Evolutionary conservation across 2,113 vertebrate genomes (phyloP).

Genomic region (Clarias gariepinus): DNA sequence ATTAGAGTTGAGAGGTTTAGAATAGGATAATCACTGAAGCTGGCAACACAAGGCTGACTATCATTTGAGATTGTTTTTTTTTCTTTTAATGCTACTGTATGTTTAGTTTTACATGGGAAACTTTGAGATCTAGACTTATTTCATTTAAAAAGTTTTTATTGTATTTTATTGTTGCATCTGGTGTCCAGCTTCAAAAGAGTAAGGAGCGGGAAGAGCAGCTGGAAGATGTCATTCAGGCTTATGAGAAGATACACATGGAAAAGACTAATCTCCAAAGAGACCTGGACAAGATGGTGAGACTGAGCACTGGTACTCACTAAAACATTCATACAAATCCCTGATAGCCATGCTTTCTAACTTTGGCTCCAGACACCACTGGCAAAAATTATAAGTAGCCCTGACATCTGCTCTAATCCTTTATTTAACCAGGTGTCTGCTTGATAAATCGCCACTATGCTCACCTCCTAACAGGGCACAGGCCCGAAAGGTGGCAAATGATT

Average conservation of each 20-base stretch:
- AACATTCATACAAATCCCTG: constrained; percentile 35
- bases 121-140: neutral
- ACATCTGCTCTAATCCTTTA: constrained; percentile 42
- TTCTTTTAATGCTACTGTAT: neutral
- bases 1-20: constrained; percentile 28
- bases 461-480: constrained; percentile 5
- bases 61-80: neutral
- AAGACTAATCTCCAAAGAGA: constrained; percentile 91
- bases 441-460: constrained; percentile 44
- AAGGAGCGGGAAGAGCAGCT: constrained; percentile 95
- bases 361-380: constrained; percentile 34
- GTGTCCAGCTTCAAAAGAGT: constrained; percentile 86
- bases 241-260: constrained; percentile 97
- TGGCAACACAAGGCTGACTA: constrained; percentile 4
- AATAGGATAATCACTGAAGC: constrained; percentile 39
- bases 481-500: constrained; percentile 25
- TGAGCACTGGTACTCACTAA: constrained; percentile 25
- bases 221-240: constrained; percentile 95
- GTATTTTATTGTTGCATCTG: neutral
- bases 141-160: neutral
- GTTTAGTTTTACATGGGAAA: constrained; percentile 9
- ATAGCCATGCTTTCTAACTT: constrained; percentile 41
- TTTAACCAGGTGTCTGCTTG: constrained; percentile 52
- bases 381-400: constrained; percentile 44
- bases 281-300: constrained; percentile 90